phyloP scores from a whole-genome alignment of 2,888 invertebrate genomes.

The Camptogramma bilineatum region DNA sequence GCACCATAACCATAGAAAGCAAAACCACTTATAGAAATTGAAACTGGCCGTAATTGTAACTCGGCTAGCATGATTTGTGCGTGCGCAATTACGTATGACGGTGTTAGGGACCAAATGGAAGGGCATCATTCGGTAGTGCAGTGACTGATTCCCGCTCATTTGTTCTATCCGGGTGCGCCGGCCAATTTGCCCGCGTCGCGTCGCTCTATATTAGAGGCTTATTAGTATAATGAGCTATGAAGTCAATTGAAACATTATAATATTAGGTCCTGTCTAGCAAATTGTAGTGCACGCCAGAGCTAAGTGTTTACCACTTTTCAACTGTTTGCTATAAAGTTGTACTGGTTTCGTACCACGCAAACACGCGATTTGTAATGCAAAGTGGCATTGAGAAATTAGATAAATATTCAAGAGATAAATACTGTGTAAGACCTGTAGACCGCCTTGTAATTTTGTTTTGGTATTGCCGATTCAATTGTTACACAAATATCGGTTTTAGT shows the following conservation, averaged over 20 bases:
- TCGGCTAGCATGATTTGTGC: constrained; percentile 24
- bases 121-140: constrained; percentile 44
- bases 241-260: constrained; percentile 48
- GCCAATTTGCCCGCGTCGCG: constrained; percentile 47
- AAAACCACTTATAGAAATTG: no score
- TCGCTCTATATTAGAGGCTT: constrained; percentile 43
- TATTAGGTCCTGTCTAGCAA: constrained; percentile 28
- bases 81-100: constrained; percentile 33
- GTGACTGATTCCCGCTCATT: constrained; percentile 52
- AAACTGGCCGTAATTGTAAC: background rate
- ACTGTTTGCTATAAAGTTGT: constrained; percentile 19
- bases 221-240: constrained; percentile 52
- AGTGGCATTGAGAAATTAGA: constrained; percentile 23
- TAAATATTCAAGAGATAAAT: constrained; percentile 12
- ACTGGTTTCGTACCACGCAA: constrained; percentile 11
- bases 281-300: constrained; percentile 9
- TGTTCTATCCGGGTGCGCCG: constrained; percentile 54
- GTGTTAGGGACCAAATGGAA: constrained; percentile 29
- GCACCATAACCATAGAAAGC: no score
- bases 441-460: background rate
- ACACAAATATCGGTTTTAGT: background rate
- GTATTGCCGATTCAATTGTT: background rate
- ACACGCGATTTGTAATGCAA: constrained; percentile 24
- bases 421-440: background rate
- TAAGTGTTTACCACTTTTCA: constrained; percentile 14